A percentile compares a stretch with the other conserved stretches of the same genome.
Conservation (phyloP, 92 coral and sea anemone genomes). For the Parazoanthus atlanticus region DNA sequence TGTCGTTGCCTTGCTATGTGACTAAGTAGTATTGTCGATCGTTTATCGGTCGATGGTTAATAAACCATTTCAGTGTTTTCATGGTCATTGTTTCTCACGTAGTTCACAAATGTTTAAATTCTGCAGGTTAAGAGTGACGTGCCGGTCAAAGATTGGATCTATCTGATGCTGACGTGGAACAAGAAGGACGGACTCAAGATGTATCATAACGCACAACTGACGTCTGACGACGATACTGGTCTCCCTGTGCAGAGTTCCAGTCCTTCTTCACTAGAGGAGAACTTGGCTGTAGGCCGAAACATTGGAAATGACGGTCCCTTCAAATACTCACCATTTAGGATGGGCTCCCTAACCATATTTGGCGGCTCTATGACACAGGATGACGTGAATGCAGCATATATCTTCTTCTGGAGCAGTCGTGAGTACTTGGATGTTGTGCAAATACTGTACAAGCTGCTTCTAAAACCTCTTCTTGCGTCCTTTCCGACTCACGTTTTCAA, state of each 20-base stretch:
- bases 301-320: constrained; percentile 74
- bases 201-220: constrained; percentile 74
- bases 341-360: constrained; percentile 92
- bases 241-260: constrained; percentile 68
- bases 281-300: constrained; percentile 85
- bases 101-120: neutral
- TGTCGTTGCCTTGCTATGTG: too few species aligned
- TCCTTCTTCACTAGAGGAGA: constrained; percentile 62
- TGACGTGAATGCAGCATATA: constrained; percentile 86
- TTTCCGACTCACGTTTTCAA: too few species aligned
- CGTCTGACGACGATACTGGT: constrained; percentile 77
- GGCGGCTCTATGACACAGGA: constrained; percentile 71
- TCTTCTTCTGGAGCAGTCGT: constrained; percentile 96
- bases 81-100: neutral
- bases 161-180: constrained; percentile 85
- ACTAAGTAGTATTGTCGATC: too few species aligned
- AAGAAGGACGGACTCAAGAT: constrained; percentile 81
- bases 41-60: too few species aligned
- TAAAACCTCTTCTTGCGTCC: too few species aligned
- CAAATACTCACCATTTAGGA: constrained; percentile 60
- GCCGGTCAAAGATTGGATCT: constrained; percentile 69
- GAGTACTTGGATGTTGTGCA: constrained; percentile 40
- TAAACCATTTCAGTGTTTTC: too few species aligned
- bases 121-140: constrained; percentile 64
- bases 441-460: neutral